Conservation (phyloP, 2,888 invertebrate genomes). For the Cheilosia urbana region DNA sequence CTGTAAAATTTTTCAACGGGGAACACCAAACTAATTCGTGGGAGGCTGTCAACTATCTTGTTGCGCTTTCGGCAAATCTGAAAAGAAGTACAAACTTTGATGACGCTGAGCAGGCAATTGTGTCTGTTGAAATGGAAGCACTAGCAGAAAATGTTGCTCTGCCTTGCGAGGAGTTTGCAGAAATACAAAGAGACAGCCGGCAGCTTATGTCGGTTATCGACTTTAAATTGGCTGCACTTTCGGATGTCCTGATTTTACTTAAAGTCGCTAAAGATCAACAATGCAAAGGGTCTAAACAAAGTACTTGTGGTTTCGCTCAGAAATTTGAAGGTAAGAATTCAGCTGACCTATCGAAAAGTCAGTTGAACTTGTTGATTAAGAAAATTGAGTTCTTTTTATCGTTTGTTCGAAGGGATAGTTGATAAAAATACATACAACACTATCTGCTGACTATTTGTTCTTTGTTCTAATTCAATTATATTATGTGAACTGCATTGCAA, state of each 20-base stretch:
- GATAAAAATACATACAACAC: constrained; percentile 6
- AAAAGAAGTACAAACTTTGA: constrained; percentile 87
- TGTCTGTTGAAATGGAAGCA: constrained; percentile 87
- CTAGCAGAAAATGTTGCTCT: constrained; percentile 84
- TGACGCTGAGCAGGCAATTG: constrained; percentile 86
- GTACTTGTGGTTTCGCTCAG: constrained; percentile 75
- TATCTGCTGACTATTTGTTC: neutral
- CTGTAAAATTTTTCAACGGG: constrained; percentile 90
- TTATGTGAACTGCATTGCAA: too few relatives aligned
- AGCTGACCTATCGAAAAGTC: constrained; percentile 85
- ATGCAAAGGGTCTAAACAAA: constrained; percentile 64
- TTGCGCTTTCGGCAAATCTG: constrained; percentile 87
- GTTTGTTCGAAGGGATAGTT: constrained; percentile 83
- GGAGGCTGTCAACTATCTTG: constrained; percentile 86
- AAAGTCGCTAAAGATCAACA: constrained; percentile 83
- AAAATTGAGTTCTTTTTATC: constrained; percentile 90
- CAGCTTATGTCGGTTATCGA: constrained; percentile 87
- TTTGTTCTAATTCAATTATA: neutral
- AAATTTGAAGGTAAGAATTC: constrained; percentile 86
- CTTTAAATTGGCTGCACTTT: constrained; percentile 88
- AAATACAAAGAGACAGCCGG: constrained; percentile 87
- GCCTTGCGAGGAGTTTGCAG: constrained; percentile 84
- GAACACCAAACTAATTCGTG: constrained; percentile 87
- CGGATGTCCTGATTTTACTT: constrained; percentile 87
- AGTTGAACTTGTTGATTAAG: constrained; percentile 86